These are phyloP conservation scores for Drosophila tristis DNA, from an alignment of 1,140 invertebrate species.

Conservation along the genomic window DNA sequence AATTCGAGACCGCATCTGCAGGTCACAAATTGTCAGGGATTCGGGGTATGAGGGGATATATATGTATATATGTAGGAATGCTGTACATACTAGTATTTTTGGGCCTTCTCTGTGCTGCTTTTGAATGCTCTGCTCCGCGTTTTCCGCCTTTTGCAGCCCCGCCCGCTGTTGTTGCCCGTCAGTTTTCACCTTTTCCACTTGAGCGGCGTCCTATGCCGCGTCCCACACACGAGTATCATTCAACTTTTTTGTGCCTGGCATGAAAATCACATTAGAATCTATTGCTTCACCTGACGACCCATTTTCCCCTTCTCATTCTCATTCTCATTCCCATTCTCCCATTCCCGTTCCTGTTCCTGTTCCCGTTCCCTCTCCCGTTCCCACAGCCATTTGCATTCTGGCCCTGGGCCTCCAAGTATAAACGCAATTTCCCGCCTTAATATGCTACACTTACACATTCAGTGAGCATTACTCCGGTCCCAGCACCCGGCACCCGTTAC, in stretches of 20 bases:
- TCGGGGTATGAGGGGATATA: too few species aligned
- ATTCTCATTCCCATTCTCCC: conserved; percentile 10
- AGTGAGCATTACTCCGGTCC: conserved; percentile 2
- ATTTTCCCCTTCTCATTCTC: neutral
- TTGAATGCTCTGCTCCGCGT: too few species aligned
- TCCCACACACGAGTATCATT: neutral
- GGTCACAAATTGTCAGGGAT: too few species aligned
- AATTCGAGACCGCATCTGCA: too few species aligned
- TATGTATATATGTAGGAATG: too few species aligned
- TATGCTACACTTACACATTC: conserved; percentile 43
- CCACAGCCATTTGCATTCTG: conserved; percentile 12
- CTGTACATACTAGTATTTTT: too few species aligned
- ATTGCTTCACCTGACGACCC: conserved; percentile 46
- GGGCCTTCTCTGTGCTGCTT: too few species aligned
- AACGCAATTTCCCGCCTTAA: conserved; percentile 57
- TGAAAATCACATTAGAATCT: conserved; percentile 61
- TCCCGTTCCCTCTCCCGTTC: conserved; percentile 5
- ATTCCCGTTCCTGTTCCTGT: neutral
- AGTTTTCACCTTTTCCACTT: neutral
- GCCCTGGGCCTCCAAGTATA: neutral
- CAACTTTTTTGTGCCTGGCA: conserved; percentile 40
- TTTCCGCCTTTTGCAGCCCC: too few species aligned
- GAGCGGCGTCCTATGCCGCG: neutral
- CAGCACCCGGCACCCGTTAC: neutral
- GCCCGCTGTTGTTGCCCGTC: too few species aligned